Conservation (phyloP, 2,888 invertebrate species). For the Deilephila elpenor region DNA sequence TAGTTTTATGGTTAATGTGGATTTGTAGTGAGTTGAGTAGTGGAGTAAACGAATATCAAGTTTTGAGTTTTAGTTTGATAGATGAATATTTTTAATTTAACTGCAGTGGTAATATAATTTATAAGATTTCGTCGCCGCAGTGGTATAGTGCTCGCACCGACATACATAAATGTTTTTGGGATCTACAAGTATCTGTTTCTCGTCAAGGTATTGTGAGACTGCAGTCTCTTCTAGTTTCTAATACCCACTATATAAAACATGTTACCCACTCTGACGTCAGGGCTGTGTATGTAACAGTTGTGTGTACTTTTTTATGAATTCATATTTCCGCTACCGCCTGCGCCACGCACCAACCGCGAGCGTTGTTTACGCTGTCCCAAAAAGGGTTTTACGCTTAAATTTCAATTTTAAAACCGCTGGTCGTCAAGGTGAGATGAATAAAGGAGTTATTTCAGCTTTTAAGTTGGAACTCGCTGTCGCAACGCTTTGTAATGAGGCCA, state of each 20-base stretch:
- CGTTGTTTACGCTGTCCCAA: constrained; percentile 55
- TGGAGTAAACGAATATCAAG: background rate
- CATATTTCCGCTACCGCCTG: constrained; percentile 27
- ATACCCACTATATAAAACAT: too few relatives aligned
- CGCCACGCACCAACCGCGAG: constrained; percentile 41
- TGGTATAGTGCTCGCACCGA: too few relatives aligned
- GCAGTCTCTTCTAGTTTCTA: too few relatives aligned
- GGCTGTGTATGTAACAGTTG: too few relatives aligned
- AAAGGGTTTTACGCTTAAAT: constrained; percentile 64
- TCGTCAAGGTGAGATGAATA: constrained; percentile 60
- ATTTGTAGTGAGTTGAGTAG: background rate
- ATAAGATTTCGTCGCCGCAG: too few relatives aligned
- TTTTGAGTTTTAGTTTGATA: background rate
- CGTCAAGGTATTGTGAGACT: too few relatives aligned
- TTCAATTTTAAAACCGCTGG: constrained; percentile 62
- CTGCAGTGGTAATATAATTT: too few relatives aligned
- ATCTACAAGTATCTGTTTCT: too few relatives aligned
- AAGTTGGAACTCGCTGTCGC: constrained; percentile 54
- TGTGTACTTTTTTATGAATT: too few relatives aligned
- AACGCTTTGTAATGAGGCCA: constrained; percentile 34
- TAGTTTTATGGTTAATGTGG: background rate
- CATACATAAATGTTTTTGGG: too few relatives aligned
- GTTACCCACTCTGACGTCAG: too few relatives aligned
- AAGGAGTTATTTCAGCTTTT: constrained; percentile 59
- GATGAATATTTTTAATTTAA: too few relatives aligned